Evolutionary conservation across 2,113 vertebrate genomes (phyloP).

Genomic region (Acanthisitta chloris): DNA sequence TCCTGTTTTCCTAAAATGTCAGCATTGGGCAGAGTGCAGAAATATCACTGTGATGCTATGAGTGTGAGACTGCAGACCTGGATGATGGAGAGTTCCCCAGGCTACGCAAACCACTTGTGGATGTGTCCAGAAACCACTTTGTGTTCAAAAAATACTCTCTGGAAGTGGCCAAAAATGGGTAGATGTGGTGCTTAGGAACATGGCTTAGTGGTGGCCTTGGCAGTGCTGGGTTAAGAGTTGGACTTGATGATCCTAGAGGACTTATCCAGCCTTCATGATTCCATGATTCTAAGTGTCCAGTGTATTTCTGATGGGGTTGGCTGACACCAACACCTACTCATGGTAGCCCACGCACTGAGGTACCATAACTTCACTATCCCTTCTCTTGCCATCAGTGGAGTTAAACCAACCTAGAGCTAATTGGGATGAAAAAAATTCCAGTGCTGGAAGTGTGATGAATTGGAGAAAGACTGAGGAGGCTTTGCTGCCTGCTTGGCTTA

Average conservation of each 20-base stretch:
- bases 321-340: fast-evolving
- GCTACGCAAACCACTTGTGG: not conserved
- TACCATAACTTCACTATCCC: not conserved
- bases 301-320: not conserved
- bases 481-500: fast-evolving
- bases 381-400: not conserved
- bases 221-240: not conserved
- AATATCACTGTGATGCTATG: fast-evolving
- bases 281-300: not conserved
- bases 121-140: not conserved
- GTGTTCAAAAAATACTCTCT: not conserved
- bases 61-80: not conserved
- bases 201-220: not conserved
- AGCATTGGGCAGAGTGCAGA: not conserved
- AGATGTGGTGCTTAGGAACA: not conserved
- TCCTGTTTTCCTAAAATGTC: not conserved
- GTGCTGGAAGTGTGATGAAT: not conserved
- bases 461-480: not conserved
- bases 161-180: not conserved
- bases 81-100: not conserved
- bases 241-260: fast-evolving
- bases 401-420: not conserved
- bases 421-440: not conserved
- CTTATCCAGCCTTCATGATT: not conserved
- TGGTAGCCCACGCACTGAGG: not conserved